Base-by-base conservation (phyloP, 2,113 vertebrate species). In the Gasterosteus aculeatus region DNA sequence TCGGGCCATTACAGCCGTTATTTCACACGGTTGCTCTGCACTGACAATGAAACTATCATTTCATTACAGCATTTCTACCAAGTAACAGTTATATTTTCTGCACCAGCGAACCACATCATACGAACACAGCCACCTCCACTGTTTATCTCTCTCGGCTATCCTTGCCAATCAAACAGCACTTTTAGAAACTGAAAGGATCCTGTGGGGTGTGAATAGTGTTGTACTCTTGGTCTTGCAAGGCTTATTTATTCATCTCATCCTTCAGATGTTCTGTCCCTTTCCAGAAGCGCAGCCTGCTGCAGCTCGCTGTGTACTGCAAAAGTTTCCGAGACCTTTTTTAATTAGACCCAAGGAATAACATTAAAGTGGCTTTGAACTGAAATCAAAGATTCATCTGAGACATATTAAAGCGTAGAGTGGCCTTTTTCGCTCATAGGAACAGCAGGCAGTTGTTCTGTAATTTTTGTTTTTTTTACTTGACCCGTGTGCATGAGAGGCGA, bases 311-410 rank as follows among this genome's bases (percentile, higher is more conserved):
- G 59, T 46, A 14, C 71, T 7, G 63, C 62, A 22, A 62, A 77
- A 78, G 58, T 85, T 68, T 57, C 19, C 41, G 80, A 83, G 72
- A 73, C 64, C 41, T 77, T 79, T 44, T 92, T 91, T 92, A 92
- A 92, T 92, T 92, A 89, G 77, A 87, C 80, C 79, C 80, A 71
- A 84, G 83, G 83, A 90, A 88, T 53, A 71, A 83, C 87, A 89
- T 93, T 89, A 90, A 92, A 92, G 87, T 81, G 1, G 6, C 84
- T 92, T 92, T 91, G 82, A 88, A 90, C 84, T 16, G 46, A 47
- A 76, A 89, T 92, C 60, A 89, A 90, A 91, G 70, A 81, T 87
- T 69, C 51, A 87, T 90, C 60, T 53, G 69, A 85, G 78, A 75
- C 69, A 63, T 59, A 61, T 82, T 80, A 70, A 58, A 60, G 64